phyloP scores from a whole-genome alignment of 1,140 invertebrate species.

The Lethocerus indicus region DNA sequence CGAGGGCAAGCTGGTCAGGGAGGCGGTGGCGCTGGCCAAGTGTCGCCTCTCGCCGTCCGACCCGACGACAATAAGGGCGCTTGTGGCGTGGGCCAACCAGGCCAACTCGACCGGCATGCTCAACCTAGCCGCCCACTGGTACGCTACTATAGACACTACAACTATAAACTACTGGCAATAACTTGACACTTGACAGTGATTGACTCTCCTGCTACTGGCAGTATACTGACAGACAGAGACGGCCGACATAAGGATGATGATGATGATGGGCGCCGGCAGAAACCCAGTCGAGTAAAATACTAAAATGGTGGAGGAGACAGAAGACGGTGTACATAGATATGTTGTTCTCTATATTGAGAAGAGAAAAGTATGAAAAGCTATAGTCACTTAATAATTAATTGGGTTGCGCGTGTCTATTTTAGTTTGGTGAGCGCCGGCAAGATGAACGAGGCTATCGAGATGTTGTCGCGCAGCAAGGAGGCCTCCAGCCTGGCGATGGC shows the following conservation, averaged over 20 bases:
- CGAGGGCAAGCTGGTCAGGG: conserved; percentile 33
- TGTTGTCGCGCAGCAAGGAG: conserved; percentile 16
- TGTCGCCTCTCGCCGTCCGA: conserved; percentile 33
- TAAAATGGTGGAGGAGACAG: neutral
- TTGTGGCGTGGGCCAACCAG: conserved; percentile 32
- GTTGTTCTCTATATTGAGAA: neutral
- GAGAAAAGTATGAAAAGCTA: neutral
- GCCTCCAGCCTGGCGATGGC: conserved; percentile 13
- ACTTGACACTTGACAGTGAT: neutral
- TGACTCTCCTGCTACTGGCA: neutral
- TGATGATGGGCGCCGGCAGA: conserved; percentile 5
- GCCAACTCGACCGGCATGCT: conserved; percentile 28
- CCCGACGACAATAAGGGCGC: conserved; percentile 28
- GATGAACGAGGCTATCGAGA: conserved; percentile 10
- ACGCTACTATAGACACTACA: conserved; percentile 13
- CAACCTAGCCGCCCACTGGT: conserved; percentile 43
- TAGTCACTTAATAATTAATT: neutral
- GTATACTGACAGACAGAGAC: neutral
- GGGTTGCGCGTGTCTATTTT: conserved; percentile 2
- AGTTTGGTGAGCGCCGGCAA: conserved; percentile 15
- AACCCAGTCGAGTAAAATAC: conserved; percentile 1
- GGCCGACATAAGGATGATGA: neutral
- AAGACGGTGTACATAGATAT: neutral
- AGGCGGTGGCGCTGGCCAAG: conserved; percentile 41
- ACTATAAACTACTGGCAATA: neutral